Evolutionary conservation across 1,140 invertebrate genomes (phyloP).

Genomic region (Cotesia glomerata): DNA sequence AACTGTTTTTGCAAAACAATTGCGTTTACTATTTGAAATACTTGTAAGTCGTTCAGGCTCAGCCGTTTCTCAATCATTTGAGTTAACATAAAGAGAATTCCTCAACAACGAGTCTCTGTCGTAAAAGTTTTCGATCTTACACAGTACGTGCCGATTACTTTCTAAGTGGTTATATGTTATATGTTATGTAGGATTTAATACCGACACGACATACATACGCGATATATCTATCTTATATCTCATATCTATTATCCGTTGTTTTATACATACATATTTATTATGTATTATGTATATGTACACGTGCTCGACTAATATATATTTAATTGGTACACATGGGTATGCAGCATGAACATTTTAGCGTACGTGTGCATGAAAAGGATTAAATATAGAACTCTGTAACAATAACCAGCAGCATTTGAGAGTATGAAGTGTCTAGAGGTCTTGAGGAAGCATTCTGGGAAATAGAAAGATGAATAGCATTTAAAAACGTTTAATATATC

Average conservation of each 20-base stretch:
- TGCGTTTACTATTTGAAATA: not conserved
- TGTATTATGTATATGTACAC: not conserved
- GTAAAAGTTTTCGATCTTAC: conserved; percentile 21
- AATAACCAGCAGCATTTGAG: conserved; percentile 24
- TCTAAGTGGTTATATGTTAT: conserved; percentile 11
- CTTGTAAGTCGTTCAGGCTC: not conserved
- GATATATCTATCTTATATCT: not conserved
- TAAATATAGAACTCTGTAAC: conserved; percentile 31
- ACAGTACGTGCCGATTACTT: conserved; percentile 13
- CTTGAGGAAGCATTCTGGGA: conserved; percentile 9
- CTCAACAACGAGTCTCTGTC: conserved; percentile 11
- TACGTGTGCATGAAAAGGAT: not conserved
- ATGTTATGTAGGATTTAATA: not conserved
- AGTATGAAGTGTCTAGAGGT: not conserved
- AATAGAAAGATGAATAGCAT: not conserved
- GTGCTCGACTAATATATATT: not conserved
- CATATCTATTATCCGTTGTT: not conserved
- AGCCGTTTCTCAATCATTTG: conserved; percentile 13
- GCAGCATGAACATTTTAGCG: not conserved
- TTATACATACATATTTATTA: too few species aligned
- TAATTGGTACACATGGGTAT: not conserved
- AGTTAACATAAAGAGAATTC: conserved; percentile 5
- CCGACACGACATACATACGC: not conserved
- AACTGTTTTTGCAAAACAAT: not conserved
- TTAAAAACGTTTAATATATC: not conserved